These are phyloP conservation scores for Marmota monax DNA, from an alignment of 2,113 vertebrate species.

Conservation along the genomic window DNA sequence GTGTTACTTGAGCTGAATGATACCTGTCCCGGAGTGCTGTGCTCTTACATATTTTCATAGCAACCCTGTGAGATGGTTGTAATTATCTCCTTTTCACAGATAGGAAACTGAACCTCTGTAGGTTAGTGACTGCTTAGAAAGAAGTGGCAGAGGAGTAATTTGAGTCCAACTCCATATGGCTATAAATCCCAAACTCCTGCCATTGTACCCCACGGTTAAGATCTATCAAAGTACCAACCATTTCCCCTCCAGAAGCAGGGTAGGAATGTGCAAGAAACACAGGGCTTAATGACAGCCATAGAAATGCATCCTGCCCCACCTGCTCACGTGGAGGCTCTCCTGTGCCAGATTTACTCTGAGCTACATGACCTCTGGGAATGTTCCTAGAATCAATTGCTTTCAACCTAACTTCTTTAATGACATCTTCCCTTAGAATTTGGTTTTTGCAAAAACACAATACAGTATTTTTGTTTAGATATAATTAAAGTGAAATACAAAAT, in stretches of 20 bases:
- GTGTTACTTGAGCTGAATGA: neutral
- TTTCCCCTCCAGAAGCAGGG: neutral
- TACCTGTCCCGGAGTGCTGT: neutral
- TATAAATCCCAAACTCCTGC: neutral
- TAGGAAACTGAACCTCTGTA: neutral
- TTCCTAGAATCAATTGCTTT: neutral
- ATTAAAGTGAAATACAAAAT: neutral
- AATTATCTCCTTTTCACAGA: neutral
- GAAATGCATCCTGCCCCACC: fast-evolving
- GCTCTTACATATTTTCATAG: neutral
- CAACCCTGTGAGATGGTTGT: neutral
- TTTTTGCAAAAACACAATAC: neutral
- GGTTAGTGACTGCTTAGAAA: neutral
- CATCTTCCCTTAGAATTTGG: neutral
- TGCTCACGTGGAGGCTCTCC: neutral
- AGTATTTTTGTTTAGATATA: neutral
- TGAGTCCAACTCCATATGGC: neutral
- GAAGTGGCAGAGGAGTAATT: neutral
- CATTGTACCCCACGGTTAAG: neutral
- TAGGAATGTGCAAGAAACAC: fast-evolving
- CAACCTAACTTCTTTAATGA: neutral
- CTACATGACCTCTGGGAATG: neutral
- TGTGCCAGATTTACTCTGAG: neutral
- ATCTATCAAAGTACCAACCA: neutral
- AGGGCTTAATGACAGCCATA: neutral